These are phyloP conservation scores for Zaprionus obscuricornis DNA, from an alignment of 2,888 invertebrate species.

Conservation along the genomic window DNA sequence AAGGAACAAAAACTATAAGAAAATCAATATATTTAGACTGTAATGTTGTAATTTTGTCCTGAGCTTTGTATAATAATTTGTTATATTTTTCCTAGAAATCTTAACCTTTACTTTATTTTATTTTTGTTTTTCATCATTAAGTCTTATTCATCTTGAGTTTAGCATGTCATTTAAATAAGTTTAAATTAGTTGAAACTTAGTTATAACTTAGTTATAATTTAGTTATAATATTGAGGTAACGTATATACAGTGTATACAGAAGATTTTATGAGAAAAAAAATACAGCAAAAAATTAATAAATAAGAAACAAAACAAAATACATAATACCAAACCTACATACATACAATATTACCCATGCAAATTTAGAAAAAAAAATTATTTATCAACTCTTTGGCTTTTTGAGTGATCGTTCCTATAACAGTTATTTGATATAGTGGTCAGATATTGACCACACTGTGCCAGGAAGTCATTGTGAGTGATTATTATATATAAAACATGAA, in stretches of 20 bases:
- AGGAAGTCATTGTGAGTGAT: too few species aligned
- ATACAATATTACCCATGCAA: too few species aligned
- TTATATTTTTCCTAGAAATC: constrained; percentile 29
- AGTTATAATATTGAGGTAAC: constrained; percentile 54
- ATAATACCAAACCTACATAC: too few species aligned
- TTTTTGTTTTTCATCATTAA: constrained; percentile 42
- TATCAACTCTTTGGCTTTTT: too few species aligned
- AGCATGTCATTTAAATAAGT: constrained; percentile 44
- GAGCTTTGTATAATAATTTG: constrained; percentile 46
- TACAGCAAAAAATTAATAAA: constrained; percentile 21
- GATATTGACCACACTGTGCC: too few species aligned
- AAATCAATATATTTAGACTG: constrained; percentile 52
- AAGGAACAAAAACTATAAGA: constrained; percentile 32
- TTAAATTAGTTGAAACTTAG: constrained; percentile 13
- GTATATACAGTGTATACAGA: constrained; percentile 28
- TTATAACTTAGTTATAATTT: constrained; percentile 52
- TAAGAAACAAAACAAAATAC: constrained; percentile 25
- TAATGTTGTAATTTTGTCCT: constrained; percentile 60
- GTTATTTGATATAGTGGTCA: too few species aligned
- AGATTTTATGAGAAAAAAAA: constrained; percentile 17
- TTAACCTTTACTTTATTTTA: constrained; percentile 13
- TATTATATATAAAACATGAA: too few species aligned
- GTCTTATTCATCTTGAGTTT: constrained; percentile 56
- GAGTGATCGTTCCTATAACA: too few species aligned
- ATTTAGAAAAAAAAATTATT: too few species aligned